A percentile compares a stretch with the other conserved stretches of the same genome.
These are phyloP conservation scores for Araneus ventricosus DNA, from an alignment of 1,140 invertebrate species.

Conservation along the genomic window DNA sequence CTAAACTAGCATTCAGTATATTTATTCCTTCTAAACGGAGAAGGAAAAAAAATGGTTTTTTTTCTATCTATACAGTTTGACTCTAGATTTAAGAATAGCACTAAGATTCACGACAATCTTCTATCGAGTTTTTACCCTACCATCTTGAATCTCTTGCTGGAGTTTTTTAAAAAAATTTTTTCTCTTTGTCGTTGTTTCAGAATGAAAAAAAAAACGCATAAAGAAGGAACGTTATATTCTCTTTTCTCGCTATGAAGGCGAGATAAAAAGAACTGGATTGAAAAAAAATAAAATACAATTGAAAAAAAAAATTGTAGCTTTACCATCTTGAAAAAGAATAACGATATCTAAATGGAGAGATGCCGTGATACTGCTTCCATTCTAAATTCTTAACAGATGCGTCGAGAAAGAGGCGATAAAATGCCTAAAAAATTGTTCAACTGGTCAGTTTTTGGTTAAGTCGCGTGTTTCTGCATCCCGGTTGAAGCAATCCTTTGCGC, in stretches of 20 bases:
- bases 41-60: background rate
- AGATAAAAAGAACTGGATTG: constrained; percentile 11
- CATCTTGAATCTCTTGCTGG: background rate
- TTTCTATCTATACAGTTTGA: constrained; percentile 22
- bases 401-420: background rate
- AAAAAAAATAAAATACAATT: constrained; percentile 25
- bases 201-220: background rate
- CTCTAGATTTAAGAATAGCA: background rate
- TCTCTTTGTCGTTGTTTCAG: background rate
- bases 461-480: background rate
- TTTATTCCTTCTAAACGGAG: constrained; percentile 48
- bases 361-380: constrained; percentile 40
- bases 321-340: constrained; percentile 44
- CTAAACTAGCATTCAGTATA: constrained; percentile 60
- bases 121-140: constrained; percentile 38
- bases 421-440: background rate
- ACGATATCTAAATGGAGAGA: constrained; percentile 54
- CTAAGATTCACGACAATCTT: constrained; percentile 64
- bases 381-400: constrained; percentile 45
- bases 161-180: background rate
- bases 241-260: constrained; percentile 27
- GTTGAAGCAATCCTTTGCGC: background rate
- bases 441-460: constrained; percentile 41
- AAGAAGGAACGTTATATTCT: background rate
- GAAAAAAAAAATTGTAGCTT: constrained; percentile 51